A percentile compares a stretch with the other conserved stretches of the same genome.
Conservation (phyloP, 2,888 invertebrate species). For the Drosophila rubida region DNA sequence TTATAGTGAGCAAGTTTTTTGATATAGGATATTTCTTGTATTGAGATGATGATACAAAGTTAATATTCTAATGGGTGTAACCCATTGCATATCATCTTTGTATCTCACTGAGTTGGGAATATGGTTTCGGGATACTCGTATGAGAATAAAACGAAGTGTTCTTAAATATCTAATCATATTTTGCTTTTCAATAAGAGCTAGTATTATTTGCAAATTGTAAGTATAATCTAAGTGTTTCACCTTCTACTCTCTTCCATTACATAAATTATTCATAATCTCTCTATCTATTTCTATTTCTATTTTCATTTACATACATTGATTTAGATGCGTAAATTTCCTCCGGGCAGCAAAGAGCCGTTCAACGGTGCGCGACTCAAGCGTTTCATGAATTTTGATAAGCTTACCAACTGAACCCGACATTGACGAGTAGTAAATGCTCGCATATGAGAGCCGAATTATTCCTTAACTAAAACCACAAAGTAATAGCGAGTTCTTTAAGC, state of each 20-base stretch:
- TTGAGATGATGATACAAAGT: slow-evolving; percentile 20
- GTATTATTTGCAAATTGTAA: slow-evolving; percentile 23
- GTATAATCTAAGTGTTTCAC: slow-evolving; percentile 11
- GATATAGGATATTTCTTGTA: background rate
- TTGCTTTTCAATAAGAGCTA: slow-evolving; percentile 6
- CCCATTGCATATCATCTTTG: slow-evolving; percentile 4
- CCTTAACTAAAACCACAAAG: background rate
- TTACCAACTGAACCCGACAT: slow-evolving; percentile 66
- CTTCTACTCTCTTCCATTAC: background rate
- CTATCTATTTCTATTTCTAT: slow-evolving; percentile 12
- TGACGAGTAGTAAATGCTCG: background rate
- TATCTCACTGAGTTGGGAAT: slow-evolving; percentile 7
- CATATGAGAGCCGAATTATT: slow-evolving; percentile 1
- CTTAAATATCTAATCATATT: slow-evolving; percentile 6
- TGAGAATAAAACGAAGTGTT: slow-evolving; percentile 11
- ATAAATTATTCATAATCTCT: background rate
- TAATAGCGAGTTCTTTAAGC: background rate
- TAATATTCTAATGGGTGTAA: too few relatives aligned
- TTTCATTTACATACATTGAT: slow-evolving; percentile 32
- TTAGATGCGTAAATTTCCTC: slow-evolving; percentile 89
- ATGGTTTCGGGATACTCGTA: slow-evolving; percentile 36
- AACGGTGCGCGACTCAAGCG: slow-evolving; percentile 86
- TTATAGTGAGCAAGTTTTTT: slow-evolving; percentile 13
- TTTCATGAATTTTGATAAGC: slow-evolving; percentile 86
- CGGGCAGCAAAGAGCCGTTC: slow-evolving; percentile 87